Evolutionary conservation across 2,113 vertebrate species (phyloP).

Genomic region (Verasper variegatus): DNA sequence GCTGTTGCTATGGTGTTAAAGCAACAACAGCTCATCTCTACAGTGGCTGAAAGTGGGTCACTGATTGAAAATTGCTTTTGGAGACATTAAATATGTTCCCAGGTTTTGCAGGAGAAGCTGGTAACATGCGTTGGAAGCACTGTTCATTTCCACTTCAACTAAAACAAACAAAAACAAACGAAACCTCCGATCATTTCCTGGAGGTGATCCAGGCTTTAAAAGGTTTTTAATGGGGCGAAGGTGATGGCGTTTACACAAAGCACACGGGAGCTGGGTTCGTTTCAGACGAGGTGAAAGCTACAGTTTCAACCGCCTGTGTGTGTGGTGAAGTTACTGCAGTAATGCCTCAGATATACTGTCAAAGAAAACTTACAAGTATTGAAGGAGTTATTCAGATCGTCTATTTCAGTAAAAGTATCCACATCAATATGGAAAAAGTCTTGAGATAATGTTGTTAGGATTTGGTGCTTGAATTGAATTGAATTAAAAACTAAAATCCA

Average conservation of each 20-base stretch:
- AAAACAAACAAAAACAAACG: neutral
- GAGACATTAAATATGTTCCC: neutral
- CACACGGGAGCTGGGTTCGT: neutral
- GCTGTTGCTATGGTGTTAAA: conserved; percentile 35
- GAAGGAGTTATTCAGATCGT: too few relatives aligned
- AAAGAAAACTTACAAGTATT: too few relatives aligned
- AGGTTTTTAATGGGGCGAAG: neutral
- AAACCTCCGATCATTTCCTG: neutral
- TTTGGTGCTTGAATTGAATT: too few relatives aligned
- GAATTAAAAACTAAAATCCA: too few relatives aligned
- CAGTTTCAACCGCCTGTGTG: too few relatives aligned
- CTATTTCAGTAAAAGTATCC: too few relatives aligned
- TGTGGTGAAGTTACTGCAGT: too few relatives aligned
- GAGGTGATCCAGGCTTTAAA: conserved; percentile 7
- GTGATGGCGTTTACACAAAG: neutral
- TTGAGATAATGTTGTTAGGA: too few relatives aligned
- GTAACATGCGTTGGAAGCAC: neutral
- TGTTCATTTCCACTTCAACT: neutral
- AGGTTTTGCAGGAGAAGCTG: neutral
- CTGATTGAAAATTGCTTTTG: conserved; percentile 8
- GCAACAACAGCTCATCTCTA: conserved; percentile 30
- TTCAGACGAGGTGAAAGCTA: too few relatives aligned
- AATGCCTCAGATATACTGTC: too few relatives aligned
- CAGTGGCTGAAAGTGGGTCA: conserved; percentile 12
- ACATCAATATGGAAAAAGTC: too few relatives aligned